Conservation (phyloP, 2,888 invertebrate genomes). For the Gisinianus flammeolus region DNA sequence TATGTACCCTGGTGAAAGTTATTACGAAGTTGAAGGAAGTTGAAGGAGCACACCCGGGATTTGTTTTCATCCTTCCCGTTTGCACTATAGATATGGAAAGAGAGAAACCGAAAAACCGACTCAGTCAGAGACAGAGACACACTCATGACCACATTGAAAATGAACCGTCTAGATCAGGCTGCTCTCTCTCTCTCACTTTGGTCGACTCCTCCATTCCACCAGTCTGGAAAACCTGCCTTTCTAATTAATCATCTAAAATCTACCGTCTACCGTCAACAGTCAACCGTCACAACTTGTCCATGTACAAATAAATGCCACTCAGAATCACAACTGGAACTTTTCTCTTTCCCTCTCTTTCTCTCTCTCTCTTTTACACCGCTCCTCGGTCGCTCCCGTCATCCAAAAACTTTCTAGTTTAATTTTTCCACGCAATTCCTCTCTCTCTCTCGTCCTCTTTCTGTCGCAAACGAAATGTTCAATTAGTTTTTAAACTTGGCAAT, state of each 20-base stretch:
- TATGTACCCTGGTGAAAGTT: too few species aligned
- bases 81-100: background rate
- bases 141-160: too few species aligned
- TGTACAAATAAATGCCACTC: background rate
- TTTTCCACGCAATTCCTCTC: background rate
- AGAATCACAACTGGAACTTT: background rate
- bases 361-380: background rate
- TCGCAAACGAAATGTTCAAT: conserved; percentile 26
- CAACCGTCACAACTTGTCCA: conserved; percentile 17
- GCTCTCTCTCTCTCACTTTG: conserved; percentile 16
- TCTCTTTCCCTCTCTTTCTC: background rate
- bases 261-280: background rate
- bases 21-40: too few species aligned
- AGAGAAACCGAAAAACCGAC: background rate
- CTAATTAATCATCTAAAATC: background rate
- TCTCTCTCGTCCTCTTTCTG: background rate
- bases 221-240: conserved; percentile 1
- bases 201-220: background rate
- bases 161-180: too few species aligned
- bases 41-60: too few species aligned
- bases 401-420: background rate
- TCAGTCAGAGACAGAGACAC: too few species aligned
- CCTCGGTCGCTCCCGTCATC: background rate
- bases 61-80: background rate
- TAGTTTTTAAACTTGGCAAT: conserved; percentile 31